These are phyloP conservation scores for Tyrophagus putrescentiae DNA, from an alignment of 1,140 invertebrate genomes.

Conservation along the genomic window DNA sequence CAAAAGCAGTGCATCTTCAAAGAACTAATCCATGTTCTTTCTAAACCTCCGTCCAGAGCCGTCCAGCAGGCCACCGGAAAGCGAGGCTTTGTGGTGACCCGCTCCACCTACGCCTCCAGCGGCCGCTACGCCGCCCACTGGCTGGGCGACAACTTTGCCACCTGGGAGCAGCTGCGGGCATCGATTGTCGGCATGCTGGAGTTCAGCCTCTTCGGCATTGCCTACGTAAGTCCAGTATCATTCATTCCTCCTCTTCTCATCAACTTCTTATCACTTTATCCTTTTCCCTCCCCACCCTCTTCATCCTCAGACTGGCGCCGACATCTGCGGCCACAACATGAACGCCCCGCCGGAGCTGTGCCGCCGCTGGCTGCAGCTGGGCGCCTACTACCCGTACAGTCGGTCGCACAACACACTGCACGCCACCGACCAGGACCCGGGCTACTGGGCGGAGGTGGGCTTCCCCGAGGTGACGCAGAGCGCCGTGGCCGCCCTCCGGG, in stretches of 20 bases:
- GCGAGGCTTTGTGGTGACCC: constrained; percentile 34
- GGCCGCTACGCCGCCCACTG: constrained; percentile 43
- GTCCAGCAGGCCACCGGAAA: constrained; percentile 35
- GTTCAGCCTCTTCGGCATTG: constrained; percentile 35
- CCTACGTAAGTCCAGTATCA: neutral
- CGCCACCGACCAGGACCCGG: constrained; percentile 38
- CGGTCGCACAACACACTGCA: constrained; percentile 65
- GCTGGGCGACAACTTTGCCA: constrained; percentile 39
- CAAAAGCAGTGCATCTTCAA: too few relatives aligned
- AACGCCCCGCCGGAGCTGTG: constrained; percentile 44
- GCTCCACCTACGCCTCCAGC: constrained; percentile 40
- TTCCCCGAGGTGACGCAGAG: constrained; percentile 36
- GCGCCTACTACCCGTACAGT: constrained; percentile 45
- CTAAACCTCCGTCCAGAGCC: constrained; percentile 47
- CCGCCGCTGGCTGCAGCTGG: constrained; percentile 58
- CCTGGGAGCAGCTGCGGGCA: constrained; percentile 35
- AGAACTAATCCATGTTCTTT: neutral
- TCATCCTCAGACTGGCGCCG: constrained; percentile 23
- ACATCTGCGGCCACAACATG: constrained; percentile 31
- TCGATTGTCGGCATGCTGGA: constrained; percentile 32
- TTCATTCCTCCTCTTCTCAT: too few relatives aligned
- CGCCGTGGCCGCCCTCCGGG: neutral
- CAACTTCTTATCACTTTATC: too few relatives aligned
- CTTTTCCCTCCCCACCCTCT: too few relatives aligned
- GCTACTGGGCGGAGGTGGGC: constrained; percentile 38